Conservation (phyloP, 2,113 vertebrate species). For the Furnarius figulus region DNA sequence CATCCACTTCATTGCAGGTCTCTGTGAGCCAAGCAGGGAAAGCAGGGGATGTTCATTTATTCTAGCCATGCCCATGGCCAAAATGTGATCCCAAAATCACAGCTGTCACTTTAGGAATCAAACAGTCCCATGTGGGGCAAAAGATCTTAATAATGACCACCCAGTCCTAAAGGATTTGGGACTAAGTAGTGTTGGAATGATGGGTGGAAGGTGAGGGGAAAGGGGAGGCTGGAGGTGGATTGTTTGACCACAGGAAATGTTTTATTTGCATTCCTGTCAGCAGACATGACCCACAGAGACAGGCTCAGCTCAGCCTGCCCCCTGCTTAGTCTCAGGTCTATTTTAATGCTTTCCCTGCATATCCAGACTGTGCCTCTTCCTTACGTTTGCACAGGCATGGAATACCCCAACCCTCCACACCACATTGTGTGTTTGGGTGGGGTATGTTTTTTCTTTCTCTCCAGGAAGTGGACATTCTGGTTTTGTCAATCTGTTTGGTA, state of each 20-base stretch:
- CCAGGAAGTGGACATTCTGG: background rate
- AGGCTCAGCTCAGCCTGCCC: background rate
- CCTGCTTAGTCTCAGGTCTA: background rate
- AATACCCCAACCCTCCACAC: background rate
- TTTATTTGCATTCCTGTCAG: background rate
- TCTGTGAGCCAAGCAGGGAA: background rate
- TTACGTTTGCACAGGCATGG: rapidly evolving
- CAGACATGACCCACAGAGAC: background rate
- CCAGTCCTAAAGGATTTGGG: background rate
- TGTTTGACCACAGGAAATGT: background rate
- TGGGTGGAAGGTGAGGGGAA: background rate
- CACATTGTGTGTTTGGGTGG: background rate
- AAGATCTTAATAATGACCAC: background rate
- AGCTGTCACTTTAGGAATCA: background rate
- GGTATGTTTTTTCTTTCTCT: background rate
- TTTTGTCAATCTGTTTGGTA: background rate
- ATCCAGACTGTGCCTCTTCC: background rate
- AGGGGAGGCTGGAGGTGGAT: background rate
- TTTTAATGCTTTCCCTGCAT: background rate
- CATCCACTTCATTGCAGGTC: rapidly evolving
- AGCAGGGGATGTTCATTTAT: background rate
- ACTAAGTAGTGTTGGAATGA: background rate
- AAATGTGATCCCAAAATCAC: background rate
- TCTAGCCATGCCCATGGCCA: background rate
- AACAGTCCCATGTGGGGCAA: background rate